Base-by-base conservation (phyloP, 2,113 vertebrate species). In the Balaenoptera acutorostrata region DNA sequence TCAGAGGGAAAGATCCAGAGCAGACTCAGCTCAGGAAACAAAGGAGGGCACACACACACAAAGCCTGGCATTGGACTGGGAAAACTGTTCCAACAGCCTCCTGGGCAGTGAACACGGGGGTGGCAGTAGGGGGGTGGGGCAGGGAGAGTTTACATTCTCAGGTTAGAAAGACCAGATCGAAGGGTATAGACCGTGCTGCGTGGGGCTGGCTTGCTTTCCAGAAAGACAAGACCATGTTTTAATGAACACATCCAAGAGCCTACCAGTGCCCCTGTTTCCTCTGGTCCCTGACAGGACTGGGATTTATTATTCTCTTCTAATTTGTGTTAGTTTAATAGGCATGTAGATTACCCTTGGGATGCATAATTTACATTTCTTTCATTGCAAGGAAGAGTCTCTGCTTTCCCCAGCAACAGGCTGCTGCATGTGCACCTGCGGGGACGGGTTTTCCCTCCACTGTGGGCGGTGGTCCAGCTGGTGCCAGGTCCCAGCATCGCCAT, bases 11-110 rank as follows among this genome's bases (percentile, higher is more conserved):
- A 41, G 64, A 83, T n/a, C 75, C 52, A 68, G 63, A 71, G 31
- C 23, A 21, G 21, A 63, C 44, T 27, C 6, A 20, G 66, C 25
- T 33, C 59, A 46, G n/a, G 52, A 63, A 31, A 49, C 63, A 44
- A 27, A 71, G 63, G 29, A 31, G 8, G 46, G 29, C 49, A 15
- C 69, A 27, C 80, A 27, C 7, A 8, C 33, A n/a, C 11, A 11
- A 17, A 3, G 52, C 27, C 10, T 25, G 20, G 12, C 15, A 10
- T 1, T 5, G 6, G n/a, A 21, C 27, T 63, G 31, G 31, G 55
- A 55, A 55, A 46, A 33, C 2, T 0, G 14, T 11, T 23, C 44
- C 31, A 23, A 2, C 10, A 27, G 3, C 6, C 0, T 25, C 20
- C 55, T 27, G 63, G 44, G 57, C 71, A 44, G 66, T 20, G 59